Conservation (phyloP, 2,888 invertebrate species). For the Erebia palarica region DNA sequence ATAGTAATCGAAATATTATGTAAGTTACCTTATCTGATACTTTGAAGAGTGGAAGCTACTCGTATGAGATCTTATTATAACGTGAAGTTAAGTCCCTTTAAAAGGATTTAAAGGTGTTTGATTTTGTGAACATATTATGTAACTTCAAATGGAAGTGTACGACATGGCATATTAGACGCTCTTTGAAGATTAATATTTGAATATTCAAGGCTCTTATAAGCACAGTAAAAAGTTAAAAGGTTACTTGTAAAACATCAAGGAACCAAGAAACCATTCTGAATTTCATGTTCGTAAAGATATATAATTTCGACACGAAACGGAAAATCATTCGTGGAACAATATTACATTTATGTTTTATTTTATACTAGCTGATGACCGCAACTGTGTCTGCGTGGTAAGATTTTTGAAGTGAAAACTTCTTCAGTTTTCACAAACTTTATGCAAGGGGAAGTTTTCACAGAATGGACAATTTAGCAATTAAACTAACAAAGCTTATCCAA, state of each 20-base stretch:
- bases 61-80: background rate
- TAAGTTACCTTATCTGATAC: background rate
- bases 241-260: slow-evolving; percentile 10
- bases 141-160: background rate
- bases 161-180: background rate
- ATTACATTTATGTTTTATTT: background rate
- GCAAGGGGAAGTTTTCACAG: no score
- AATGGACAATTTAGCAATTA: no score
- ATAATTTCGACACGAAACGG: background rate
- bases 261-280: background rate
- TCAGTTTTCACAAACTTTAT: no score
- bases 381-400: no score
- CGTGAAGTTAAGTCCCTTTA: background rate
- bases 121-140: background rate
- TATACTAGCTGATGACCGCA: no score
- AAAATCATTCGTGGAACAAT: background rate
- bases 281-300: background rate
- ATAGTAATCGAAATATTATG: background rate
- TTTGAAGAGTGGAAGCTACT: background rate
- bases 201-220: slow-evolving; percentile 3
- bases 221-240: background rate
- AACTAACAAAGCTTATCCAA: no score
- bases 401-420: no score
- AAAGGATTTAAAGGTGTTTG: background rate
- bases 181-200: slow-evolving; percentile 6